Evolutionary conservation across 1,140 invertebrate genomes (phyloP).

Genomic region (Aphaenogaster rudis): DNA sequence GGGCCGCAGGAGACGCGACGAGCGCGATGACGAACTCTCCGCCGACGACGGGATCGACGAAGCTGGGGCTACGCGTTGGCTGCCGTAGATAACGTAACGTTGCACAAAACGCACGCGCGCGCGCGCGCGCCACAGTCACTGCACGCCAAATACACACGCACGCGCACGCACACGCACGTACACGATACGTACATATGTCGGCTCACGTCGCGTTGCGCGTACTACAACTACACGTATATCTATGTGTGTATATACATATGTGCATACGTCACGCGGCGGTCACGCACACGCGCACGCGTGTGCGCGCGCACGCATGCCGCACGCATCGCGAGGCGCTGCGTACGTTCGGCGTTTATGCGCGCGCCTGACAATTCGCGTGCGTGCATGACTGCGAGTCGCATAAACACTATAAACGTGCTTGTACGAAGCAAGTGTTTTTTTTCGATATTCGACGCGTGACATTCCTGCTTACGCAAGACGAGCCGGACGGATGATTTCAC

Average conservation of each 20-base stretch:
- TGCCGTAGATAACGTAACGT: slow-evolving; percentile 48
- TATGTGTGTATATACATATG: slow-evolving; percentile 25
- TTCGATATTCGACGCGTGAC: not conserved
- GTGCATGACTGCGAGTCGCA: too few relatives aligned
- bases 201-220: not conserved
- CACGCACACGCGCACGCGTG: slow-evolving; percentile 26
- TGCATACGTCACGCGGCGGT: slow-evolving; percentile 56
- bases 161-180: not conserved
- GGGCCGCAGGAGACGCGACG: not conserved
- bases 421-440: not conserved
- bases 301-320: slow-evolving; percentile 2
- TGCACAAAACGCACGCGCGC: slow-evolving; percentile 37
- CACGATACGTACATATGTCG: not conserved
- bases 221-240: not conserved
- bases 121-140: not conserved
- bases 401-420: not conserved
- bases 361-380: not conserved
- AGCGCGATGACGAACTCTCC: not conserved
- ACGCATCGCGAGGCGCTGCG: slow-evolving; percentile 5
- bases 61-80: slow-evolving; percentile 22
- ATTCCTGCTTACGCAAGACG: not conserved
- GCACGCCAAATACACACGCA: not conserved
- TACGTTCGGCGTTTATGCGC: not conserved
- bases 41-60: not conserved
- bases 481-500: not conserved